Evolutionary conservation across 2,113 vertebrate genomes (phyloP), one percentile per base, ranked within the genome.

Genomic region (Pelvicachromis taeniatus): DNA sequence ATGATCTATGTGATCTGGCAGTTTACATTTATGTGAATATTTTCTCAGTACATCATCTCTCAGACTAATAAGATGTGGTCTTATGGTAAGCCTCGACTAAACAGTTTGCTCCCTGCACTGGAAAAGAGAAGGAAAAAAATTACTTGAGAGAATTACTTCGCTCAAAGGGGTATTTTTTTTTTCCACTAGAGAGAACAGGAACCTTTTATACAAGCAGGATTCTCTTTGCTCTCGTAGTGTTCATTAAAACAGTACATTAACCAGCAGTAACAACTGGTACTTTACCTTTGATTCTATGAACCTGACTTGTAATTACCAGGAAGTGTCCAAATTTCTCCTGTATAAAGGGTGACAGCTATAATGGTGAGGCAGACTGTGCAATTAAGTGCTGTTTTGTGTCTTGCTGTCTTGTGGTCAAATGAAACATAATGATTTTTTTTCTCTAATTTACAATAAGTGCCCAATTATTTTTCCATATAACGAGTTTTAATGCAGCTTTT

Each of bases 201-300:
- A 73, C 77, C 80, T 81, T 87, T 82, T 73, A 70, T 40, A 45
- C 55, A 77, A 79, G 79, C 75, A 45, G 54, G 26, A 75, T 81
- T 85, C n/a, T 26, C 52, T 82, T 78, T 80, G 50, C 75, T 89
- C 35, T 26, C 87, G 81, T 73, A 79, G 78, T 77, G 87, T 80
- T 87, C 87, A 93, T 90, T 93, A 87, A 86, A 85, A 87, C 83
- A 86, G 53, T 83, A 90, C 82, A 91, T 93, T 90, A 92, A 89
- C 77, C 87, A 88, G 68, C 65, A 53, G 77, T 68, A 81, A 87
- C 45, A 86, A 88, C 63, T 65, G 31, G 80, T 85, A 52, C 59
- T 89, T 80, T 88, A 85, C 81, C 78, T 90, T 86, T 88, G 84
- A 85, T 87, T 70, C 65, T 45, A 77, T 70, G 65, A 83, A 70